Conservation (phyloP, 2,113 vertebrate genomes). For the Paracanthobrama guichenoti region DNA sequence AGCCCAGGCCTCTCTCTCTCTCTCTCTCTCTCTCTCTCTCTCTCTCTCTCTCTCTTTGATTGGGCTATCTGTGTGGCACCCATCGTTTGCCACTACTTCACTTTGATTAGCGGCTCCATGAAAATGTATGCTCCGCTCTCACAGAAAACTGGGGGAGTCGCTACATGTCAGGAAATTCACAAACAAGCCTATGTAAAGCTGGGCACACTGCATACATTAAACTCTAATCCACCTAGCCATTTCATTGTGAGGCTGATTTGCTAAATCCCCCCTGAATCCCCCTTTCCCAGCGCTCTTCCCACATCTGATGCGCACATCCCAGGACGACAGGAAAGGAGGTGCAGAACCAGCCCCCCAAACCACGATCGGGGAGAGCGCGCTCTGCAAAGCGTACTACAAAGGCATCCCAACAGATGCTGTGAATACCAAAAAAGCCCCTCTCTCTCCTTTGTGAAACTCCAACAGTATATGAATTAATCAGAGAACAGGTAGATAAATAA, state of each 20-base stretch:
- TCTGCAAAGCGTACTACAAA: constrained; percentile 71
- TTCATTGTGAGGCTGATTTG: constrained; percentile 65
- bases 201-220: constrained; percentile 74
- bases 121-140: constrained; percentile 76
- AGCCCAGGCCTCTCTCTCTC: constrained; percentile 58
- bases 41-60: constrained; percentile 70
- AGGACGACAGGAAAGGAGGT: constrained; percentile 65
- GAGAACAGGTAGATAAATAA: constrained; percentile 80
- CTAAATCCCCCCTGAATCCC: constrained; percentile 67
- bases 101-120: constrained; percentile 77
- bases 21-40: constrained; percentile 39
- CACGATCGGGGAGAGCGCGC: constrained; percentile 53
- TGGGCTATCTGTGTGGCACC: constrained; percentile 66
- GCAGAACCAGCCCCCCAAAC: constrained; percentile 45
- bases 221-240: constrained; percentile 69
- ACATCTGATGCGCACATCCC: constrained; percentile 62
- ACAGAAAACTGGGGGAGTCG: constrained; percentile 76
- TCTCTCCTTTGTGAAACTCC: constrained; percentile 58
- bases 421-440: constrained; percentile 72
- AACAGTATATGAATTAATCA: constrained; percentile 77
- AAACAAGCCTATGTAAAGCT: constrained; percentile 76
- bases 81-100: constrained; percentile 64
- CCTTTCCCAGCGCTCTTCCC: constrained; percentile 33
- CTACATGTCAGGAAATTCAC: constrained; percentile 77
- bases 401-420: constrained; percentile 75